These are phyloP conservation scores for Monopis laevigella DNA, from an alignment of 2,888 invertebrate genomes.

Conservation along the genomic window DNA sequence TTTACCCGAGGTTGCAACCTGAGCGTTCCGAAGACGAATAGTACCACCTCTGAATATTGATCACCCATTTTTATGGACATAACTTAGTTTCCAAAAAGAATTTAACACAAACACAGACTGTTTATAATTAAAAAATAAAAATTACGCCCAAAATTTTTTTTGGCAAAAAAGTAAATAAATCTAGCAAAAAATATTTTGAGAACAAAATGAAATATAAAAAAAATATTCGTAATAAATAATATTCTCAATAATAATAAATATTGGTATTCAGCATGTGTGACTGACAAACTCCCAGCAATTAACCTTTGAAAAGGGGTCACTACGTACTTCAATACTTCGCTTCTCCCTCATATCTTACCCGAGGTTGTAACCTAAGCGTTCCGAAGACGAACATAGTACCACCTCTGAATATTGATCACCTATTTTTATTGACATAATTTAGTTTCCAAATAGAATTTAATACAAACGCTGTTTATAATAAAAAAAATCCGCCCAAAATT, in stretches of 20 bases:
- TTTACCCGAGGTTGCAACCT: constrained; percentile 51
- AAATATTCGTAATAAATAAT: too few relatives aligned
- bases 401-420: constrained; percentile 51
- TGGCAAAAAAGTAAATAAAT: too few relatives aligned
- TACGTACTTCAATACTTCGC: constrained; percentile 53
- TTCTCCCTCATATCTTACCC: constrained; percentile 60
- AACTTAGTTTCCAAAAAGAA: too few relatives aligned
- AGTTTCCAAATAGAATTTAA: too few relatives aligned
- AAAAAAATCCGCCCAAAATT: too few relatives aligned
- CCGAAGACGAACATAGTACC: constrained; percentile 43
- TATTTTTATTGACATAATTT: constrained; percentile 7
- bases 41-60: constrained; percentile 55
- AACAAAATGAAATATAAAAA: too few relatives aligned
- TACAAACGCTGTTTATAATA: too few relatives aligned
- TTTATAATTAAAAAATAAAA: too few relatives aligned
- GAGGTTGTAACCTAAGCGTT: constrained; percentile 42
- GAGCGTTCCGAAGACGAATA: constrained; percentile 41
- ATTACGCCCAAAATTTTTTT: too few relatives aligned
- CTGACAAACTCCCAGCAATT: constrained; percentile 42
- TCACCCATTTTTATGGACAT: constrained; percentile 20
- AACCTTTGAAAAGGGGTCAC: constrained; percentile 65
- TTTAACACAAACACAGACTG: too few relatives aligned
- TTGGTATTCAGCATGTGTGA: constrained; percentile 57
- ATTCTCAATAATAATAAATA: too few relatives aligned
- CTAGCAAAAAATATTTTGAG: too few relatives aligned